Conservation (phyloP, 1,140 invertebrate species). For the Pomacea maculata region DNA sequence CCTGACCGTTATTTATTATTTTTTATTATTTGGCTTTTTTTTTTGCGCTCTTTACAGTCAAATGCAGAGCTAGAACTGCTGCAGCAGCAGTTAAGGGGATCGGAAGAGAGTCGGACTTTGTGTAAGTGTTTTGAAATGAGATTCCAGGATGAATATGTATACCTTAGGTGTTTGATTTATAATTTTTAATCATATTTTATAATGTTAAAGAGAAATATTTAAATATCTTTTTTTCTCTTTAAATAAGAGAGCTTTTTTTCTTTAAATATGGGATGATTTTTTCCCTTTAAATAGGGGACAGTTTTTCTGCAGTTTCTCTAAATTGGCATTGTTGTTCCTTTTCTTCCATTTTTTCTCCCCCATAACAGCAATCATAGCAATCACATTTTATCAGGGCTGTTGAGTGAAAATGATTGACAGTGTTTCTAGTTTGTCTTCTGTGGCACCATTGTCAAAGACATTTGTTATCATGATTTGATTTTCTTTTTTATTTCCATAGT, state of each 20-base stretch:
- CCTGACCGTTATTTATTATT: no score
- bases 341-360: no score
- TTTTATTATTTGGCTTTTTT: background rate
- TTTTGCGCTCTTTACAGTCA: constrained; percentile 8
- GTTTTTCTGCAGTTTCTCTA: no score
- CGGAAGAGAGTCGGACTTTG: constrained; percentile 55
- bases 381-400: background rate
- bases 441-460: no score
- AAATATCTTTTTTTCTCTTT: background rate
- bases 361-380: background rate
- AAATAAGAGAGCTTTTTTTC: background rate
- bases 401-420: no score
- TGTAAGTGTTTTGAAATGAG: constrained; percentile 45
- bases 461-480: no score
- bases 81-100: constrained; percentile 50
- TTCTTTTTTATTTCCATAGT: no score
- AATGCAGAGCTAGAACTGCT: constrained; percentile 49
- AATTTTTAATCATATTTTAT: background rate
- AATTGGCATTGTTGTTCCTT: no score
- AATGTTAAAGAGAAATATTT: background rate
- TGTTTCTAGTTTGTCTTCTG: no score
- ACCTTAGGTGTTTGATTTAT: background rate
- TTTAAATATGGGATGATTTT: background rate
- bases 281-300: no score
- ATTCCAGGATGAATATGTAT: background rate